phyloP scores from a whole-genome alignment of 2,113 vertebrate genomes.

The Gasterosteus aculeatus region DNA sequence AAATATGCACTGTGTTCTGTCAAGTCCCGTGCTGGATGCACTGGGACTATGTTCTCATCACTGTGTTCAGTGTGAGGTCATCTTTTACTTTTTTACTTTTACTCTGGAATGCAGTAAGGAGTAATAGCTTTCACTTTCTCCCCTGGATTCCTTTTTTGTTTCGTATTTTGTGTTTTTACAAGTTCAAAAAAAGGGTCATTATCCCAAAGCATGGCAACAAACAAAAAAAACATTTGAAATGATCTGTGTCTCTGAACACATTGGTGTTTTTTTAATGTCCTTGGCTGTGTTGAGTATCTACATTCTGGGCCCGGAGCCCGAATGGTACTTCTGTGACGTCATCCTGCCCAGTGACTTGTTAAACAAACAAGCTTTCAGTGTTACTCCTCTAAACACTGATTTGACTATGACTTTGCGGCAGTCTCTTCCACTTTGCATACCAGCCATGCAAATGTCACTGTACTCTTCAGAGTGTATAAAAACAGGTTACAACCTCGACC shows the following conservation, averaged over 20 bases:
- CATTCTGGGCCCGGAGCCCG: conserved; percentile 51
- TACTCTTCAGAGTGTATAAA: conserved; percentile 13
- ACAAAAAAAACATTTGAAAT: conserved; percentile 20
- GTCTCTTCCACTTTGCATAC: conserved; percentile 25
- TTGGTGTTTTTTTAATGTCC: conserved; percentile 47
- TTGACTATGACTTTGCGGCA: conserved; percentile 32
- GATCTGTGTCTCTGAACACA: conserved; percentile 22
- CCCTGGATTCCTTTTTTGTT: conserved; percentile 55
- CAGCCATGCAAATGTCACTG: conserved; percentile 19
- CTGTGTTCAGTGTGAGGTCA: conserved; percentile 35
- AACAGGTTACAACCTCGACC: conserved; percentile 21
- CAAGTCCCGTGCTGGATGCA: not conserved
- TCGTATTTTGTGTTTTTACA: conserved; percentile 4
- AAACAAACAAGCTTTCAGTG: conserved; percentile 64
- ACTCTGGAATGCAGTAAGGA: conserved; percentile 45
- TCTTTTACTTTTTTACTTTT: conserved; percentile 47
- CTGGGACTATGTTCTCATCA: conserved; percentile 6
- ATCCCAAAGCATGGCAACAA: conserved; percentile 4
- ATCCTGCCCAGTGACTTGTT: conserved; percentile 63
- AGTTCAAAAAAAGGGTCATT: conserved; percentile 11
- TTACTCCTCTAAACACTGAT: conserved; percentile 48
- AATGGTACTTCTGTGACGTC: conserved; percentile 69
- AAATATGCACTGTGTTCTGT: not conserved
- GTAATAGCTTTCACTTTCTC: conserved; percentile 35
- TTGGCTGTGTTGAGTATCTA: conserved; percentile 49